Evolutionary conservation across 1,140 invertebrate species (phyloP), one percentile per base, ranked within the genome.

Genomic region (Drosophila athabasca): DNA sequence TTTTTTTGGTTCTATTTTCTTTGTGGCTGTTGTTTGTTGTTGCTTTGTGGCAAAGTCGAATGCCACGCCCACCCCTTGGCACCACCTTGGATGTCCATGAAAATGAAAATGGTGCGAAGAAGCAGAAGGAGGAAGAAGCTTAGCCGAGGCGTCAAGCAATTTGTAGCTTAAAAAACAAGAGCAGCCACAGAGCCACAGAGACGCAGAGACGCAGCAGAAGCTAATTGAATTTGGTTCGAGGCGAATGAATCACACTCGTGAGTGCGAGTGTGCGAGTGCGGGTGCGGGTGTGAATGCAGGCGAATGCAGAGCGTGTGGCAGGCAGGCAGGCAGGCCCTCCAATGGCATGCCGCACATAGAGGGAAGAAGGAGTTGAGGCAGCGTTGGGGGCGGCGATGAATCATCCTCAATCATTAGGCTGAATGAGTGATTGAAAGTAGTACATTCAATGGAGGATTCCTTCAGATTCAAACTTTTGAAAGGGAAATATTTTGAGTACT

Each of bases 131-230:
- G 35, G 58, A 75, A 59, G 61, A 87, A 75, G 82, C 81, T 85
- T 44, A 65, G 49, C 45, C 57, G 74, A 85, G 81, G 81, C 81
- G 81, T 85, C 73, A 82, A 80, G 79, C 69, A 85, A 87, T 85
- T 85, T 85, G 82, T 85, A 67, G 77, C 71, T 76, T 85, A 67
- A 71, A 68, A 73, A 79, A 29, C 24, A 49, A 19, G 44, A 46
- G 41, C 31, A 53, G 69, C 41, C 54, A 31, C 22, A 49, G 45
- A 8, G 31, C 31, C 31, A 35, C 31, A 39, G 35, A 39, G 62
- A 31, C 22, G 49, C n/a, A 39, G 35, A 39, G 62, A 31, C 22
- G 49, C n/a, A 51, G 17, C 35, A 45, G 19, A 46, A 49, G 58
- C 68, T 69, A 78, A 82, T 75, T 75, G 58, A 82, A 82, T 81